Evolutionary conservation across 2,888 invertebrate species (phyloP).

Genomic region (Nomada flava): DNA sequence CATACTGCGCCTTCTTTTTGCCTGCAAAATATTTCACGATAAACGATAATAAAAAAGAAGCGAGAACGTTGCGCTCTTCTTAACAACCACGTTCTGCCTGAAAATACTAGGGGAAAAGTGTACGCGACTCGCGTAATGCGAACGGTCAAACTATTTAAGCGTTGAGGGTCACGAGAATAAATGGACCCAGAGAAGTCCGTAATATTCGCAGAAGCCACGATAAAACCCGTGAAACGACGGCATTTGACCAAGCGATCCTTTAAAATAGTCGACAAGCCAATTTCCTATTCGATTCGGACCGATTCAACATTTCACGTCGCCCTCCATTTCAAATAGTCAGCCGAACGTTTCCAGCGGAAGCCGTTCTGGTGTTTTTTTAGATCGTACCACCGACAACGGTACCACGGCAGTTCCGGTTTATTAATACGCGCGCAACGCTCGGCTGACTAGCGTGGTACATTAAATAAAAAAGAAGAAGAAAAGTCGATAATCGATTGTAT

Average conservation of each 20-base stretch:
- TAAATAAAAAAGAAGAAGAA: no score
- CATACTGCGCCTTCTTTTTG: no score
- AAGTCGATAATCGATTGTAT: background rate
- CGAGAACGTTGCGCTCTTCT: background rate
- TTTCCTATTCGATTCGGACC: background rate
- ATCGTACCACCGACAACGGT: no score
- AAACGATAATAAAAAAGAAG: background rate
- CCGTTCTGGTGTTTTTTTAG: no score
- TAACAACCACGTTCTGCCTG: background rate
- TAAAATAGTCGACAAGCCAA: background rate
- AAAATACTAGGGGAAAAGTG: background rate
- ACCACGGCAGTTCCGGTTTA: background rate
- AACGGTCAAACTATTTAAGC: background rate
- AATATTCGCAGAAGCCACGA: background rate
- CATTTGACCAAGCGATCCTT: conserved; percentile 1
- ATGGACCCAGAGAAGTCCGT: background rate
- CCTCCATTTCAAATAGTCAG: no score
- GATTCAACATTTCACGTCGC: no score
- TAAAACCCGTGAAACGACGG: conserved; percentile 8
- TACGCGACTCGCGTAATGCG: no score
- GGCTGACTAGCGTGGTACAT: no score
- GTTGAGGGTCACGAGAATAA: background rate
- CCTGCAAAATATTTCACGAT: background rate
- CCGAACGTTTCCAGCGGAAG: no score
- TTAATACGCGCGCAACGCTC: background rate